A percentile compares a stretch with the other conserved stretches of the same genome.
phyloP scores from a whole-genome alignment of 2,797 vertebrate species.

The Acanthiza pusilla region DNA sequence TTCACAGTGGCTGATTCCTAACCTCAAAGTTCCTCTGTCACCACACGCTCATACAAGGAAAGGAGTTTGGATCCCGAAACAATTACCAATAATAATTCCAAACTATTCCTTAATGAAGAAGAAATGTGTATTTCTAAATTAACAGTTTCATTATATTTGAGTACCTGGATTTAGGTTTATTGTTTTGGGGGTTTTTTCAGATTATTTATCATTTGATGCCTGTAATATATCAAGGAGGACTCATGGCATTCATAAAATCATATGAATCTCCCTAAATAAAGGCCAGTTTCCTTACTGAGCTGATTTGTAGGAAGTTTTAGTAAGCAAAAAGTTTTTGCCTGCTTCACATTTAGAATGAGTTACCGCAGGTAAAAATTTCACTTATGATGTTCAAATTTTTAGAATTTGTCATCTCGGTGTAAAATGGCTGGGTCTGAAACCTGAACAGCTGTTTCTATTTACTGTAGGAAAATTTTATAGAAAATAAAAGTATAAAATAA shows the following conservation, averaged over 20 bases:
- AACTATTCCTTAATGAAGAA: not conserved
- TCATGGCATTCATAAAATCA: not conserved
- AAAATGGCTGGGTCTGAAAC: not conserved
- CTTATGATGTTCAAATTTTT: not conserved
- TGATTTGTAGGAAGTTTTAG: not conserved
- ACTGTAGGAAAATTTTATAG: not conserved
- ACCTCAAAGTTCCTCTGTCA: not conserved
- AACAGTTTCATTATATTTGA: not conserved
- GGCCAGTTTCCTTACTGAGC: not conserved
- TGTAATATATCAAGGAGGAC: not conserved
- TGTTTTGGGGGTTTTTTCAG: not conserved
- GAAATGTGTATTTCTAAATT: not conserved
- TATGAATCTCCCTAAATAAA: not conserved
- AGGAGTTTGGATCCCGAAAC: not conserved
- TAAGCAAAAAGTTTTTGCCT: not conserved
- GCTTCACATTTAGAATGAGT: not conserved
- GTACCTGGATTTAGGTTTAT: not conserved
- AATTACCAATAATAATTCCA: not conserved
- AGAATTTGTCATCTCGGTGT: not conserved
- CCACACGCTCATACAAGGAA: not conserved
- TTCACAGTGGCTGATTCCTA: slow-evolving; percentile 15
- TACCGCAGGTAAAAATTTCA: not conserved
- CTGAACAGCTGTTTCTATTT: not conserved
- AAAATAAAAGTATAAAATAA: not conserved
- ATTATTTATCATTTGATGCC: not conserved